Base-by-base conservation (phyloP, 1,140 invertebrate species). In the Caenorhabditis briggsae region DNA sequence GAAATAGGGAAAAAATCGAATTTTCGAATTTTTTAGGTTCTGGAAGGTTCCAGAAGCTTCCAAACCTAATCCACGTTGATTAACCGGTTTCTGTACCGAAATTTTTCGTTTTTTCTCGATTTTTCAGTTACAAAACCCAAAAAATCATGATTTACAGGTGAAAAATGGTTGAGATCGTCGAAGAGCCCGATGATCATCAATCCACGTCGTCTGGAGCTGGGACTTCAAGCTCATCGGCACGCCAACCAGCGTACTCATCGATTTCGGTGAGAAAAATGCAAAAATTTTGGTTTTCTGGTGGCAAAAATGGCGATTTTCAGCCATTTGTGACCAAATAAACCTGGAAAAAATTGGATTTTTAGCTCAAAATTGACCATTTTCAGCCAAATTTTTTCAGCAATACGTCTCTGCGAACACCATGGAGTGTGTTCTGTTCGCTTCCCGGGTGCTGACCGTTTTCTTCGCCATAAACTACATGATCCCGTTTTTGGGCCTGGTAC, bases 391-490 rank as follows among this genome's bases (percentile, higher is more conserved):
- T 50, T 88, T 88, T 55, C 82, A 88, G 88, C 65, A 88, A 53
- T 88, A 58, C 50, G 84, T 88, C n/a, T 58, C 83, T 3, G 50
- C 85, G 25, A 88, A 88, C 46, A 59, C 58, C 25, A 85, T 82
- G 88, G 85, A 87, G 14, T 88, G 82, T 59, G 20, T 84, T 23
- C 58, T 88, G 53, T 84, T 84, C 86, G 70, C 56, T 6, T 56
- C 86, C 8, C 86, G 88, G 2, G 23, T 88, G 14, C 46, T 88
- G 50, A 88, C 88, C 9, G 56, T 88, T 18, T 88, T 85, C 83
- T 88, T 88, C 70, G 83, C 88, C 12, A 14, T 88, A 58, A 89
- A 53, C 61, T 88, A 84, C 83, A 25, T 88, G 20, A 20, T 88
- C 43, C 88, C 88, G n/a, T 43, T 88, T 16, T 7, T 82, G n/a